Evolutionary conservation across 2,888 invertebrate genomes (phyloP).

Genomic region (Eudemis profundana): DNA sequence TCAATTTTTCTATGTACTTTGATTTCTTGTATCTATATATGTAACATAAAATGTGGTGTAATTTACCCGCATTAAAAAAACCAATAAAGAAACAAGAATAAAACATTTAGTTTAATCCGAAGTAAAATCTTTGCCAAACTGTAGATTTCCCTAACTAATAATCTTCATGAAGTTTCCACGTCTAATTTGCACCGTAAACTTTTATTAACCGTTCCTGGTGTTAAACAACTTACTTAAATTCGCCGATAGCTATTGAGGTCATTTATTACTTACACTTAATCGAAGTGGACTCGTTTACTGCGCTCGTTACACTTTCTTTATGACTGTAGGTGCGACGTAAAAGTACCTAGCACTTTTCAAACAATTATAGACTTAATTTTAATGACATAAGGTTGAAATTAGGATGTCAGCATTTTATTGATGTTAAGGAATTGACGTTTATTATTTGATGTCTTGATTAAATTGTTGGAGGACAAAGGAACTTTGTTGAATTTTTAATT

Average conservation of each 20-base stretch:
- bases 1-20: no score
- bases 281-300: constrained; percentile 59
- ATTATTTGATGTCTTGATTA: constrained; percentile 59
- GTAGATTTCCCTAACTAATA: neutral
- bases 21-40: no score
- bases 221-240: constrained; percentile 46
- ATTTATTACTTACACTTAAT: constrained; percentile 64
- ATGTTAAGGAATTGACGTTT: constrained; percentile 54
- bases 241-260: constrained; percentile 54
- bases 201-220: constrained; percentile 22
- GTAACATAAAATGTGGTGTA: no score
- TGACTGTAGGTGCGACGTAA: constrained; percentile 56
- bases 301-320: constrained; percentile 61
- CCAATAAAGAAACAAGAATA: no score
- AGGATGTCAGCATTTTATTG: neutral
- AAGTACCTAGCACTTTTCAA: constrained; percentile 44
- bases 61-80: no score
- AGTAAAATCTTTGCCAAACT: neutral
- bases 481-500: constrained; percentile 56
- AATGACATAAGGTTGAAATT: neutral
- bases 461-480: constrained; percentile 52
- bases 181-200: constrained; percentile 28
- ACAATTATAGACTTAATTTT: neutral
- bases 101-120: neutral
- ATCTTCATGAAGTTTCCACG: neutral